Percentiles rank a stretch among this genome's conserved stretches.
Evolutionary conservation across 2,888 invertebrate genomes (phyloP).

Genomic region (Ernsta delagoae): DNA sequence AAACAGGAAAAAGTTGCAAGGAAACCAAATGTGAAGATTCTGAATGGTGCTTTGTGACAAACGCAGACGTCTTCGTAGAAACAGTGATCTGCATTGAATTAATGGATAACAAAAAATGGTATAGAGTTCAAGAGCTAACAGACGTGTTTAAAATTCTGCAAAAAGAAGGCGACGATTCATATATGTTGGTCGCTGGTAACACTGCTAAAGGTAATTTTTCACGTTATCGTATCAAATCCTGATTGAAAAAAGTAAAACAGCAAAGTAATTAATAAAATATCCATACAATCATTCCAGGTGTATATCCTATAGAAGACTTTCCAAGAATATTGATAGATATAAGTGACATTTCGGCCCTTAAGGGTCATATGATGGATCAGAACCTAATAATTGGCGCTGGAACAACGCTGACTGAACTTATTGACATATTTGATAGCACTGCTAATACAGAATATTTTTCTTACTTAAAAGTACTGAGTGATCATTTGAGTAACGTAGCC

Average conservation of each 20-base stretch:
- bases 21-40: constrained; percentile 40
- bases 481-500: background rate
- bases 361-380: background rate
- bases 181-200: constrained; percentile 87
- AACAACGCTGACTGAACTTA: background rate
- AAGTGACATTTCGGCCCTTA: background rate
- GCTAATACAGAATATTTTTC: background rate
- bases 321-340: background rate
- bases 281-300: constrained; percentile 64
- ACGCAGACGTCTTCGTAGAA: background rate
- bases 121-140: constrained; percentile 47
- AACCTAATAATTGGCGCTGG: background rate
- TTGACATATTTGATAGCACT: background rate
- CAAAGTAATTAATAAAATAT: too few relatives aligned
- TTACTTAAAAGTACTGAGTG: background rate
- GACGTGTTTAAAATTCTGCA: constrained; percentile 76
- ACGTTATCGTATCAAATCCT: too few relatives aligned
- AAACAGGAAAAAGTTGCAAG: constrained; percentile 43
- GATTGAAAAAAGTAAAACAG: too few relatives aligned
- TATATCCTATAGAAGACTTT: constrained; percentile 60
- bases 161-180: constrained; percentile 72
- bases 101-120: constrained; percentile 38
- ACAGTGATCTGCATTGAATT: background rate
- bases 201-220: constrained; percentile 34
- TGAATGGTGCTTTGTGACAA: constrained; percentile 51